Evolutionary conservation across 2,888 invertebrate species (phyloP).

Genomic region (Willowsia nigromaculata): DNA sequence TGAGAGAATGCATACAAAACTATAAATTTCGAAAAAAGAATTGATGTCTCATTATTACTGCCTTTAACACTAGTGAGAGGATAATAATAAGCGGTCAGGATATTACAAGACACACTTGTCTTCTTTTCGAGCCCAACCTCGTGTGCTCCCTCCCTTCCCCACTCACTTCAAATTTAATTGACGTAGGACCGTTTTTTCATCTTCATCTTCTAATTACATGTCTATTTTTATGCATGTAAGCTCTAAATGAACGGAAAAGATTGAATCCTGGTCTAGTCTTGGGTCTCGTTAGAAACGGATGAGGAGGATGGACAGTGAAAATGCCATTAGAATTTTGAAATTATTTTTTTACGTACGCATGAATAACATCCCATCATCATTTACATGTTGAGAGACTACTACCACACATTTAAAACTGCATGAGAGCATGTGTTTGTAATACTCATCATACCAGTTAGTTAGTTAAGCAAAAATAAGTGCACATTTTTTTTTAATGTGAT

Average conservation of each 20-base stretch:
- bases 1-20: not conserved
- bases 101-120: not conserved
- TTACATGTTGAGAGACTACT: too few species aligned
- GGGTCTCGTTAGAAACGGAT: not conserved
- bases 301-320: not conserved
- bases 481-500: not conserved
- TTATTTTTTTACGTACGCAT: not conserved
- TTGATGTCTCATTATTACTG: not conserved
- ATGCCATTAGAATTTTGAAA: not conserved
- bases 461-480: not conserved
- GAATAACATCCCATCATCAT: not conserved
- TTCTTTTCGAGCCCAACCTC: not conserved
- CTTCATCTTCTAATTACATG: too few species aligned
- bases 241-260: too few species aligned
- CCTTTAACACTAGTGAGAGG: not conserved
- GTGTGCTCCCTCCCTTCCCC: not conserved
- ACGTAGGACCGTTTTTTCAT: constrained; percentile 21
- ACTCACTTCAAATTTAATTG: constrained; percentile 7
- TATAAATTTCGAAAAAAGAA: not conserved
- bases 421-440: not conserved
- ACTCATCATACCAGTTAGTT: too few species aligned
- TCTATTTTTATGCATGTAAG: too few species aligned
- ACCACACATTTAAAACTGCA: not conserved
- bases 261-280: too few species aligned
- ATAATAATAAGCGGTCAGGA: not conserved